Base-by-base conservation (phyloP, 2,113 vertebrate species). In the Salvelinus sp. region DNA sequence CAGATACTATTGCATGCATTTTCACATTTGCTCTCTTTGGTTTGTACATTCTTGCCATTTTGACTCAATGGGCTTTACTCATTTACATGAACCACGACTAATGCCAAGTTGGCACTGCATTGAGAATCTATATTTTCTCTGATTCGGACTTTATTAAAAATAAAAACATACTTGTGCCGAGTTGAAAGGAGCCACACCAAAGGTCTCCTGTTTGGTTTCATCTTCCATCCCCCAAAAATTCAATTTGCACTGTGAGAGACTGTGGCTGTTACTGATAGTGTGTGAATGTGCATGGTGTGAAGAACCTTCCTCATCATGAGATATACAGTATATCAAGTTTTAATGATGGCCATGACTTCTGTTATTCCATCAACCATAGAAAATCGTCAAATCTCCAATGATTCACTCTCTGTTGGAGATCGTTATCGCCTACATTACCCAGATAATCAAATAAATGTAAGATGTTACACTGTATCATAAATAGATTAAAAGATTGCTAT, bases 191-290 rank as follows among this genome's bases (percentile, higher is more conserved):
- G 12, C 14, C 30, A 76, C 69, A 66, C 73, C 23, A 62, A 70
- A 65, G 57, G 64, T 72, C 44, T 82, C 68, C 83, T 76, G 70
- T 82, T 83, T 50, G 60, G 68, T 60, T n/a, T 1, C 63, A 78
- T 57, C 63, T 72, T 65, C 65, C 18, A 44, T 13, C 9, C 0
- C 20, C 76, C 47, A 71, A 65, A 82, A 68, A 83, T n/a, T 7
- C 20, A 44, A 74, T 78, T 70, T 62, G 18, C 6, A 73, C 67
- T 72, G 84, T 69, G 69, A 77, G 57, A 28, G 27, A 48, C 71
- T 69, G 74, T 67, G 73, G 69, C 13, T 22, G 30, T n/a, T 2
- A 75, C 72, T 69, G 44, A n/a, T 16, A 7, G 64, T 25, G 28
- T 14, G 12, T 33, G 57, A 76, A 63, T 57, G 23, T 12, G 75